Evolutionary conservation across 2,888 invertebrate species (phyloP).

Genomic region (Polyommatus iphigenia): DNA sequence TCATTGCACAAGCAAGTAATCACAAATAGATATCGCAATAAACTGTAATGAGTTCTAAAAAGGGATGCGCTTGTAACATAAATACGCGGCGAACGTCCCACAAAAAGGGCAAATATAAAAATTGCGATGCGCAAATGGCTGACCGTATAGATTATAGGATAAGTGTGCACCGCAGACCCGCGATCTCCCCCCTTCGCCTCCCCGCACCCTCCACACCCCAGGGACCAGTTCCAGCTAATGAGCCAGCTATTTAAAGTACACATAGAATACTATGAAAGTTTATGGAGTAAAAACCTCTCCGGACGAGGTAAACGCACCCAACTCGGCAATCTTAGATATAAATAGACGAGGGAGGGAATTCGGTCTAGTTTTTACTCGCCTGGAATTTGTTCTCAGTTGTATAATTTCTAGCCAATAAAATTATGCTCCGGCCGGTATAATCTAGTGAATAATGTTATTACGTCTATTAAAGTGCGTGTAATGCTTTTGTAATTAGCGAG

Average conservation of each 20-base stretch:
- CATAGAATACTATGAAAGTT: conserved; percentile 48
- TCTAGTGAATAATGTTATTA: conserved; percentile 19
- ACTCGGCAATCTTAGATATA: conserved; percentile 47
- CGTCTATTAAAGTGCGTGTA: neutral
- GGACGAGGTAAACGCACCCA: conserved; percentile 50
- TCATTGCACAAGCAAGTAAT: neutral
- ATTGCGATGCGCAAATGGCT: conserved; percentile 29
- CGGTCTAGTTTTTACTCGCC: conserved; percentile 49
- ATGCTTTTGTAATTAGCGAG: neutral
- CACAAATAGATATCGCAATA: conserved; percentile 13
- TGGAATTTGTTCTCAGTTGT: conserved; percentile 40
- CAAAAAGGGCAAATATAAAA: conserved; percentile 27
- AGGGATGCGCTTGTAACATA: neutral
- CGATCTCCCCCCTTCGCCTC: neutral
- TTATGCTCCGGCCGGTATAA: conserved; percentile 17
- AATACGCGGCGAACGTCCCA: conserved; percentile 10
- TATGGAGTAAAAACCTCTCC: conserved; percentile 50
- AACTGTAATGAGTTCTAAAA: conserved; percentile 20
- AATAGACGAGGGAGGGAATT: conserved; percentile 49
- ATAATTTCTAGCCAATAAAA: conserved; percentile 38
- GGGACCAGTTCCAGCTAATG: conserved; percentile 52
- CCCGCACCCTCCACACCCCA: conserved; percentile 39
- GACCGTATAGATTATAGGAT: conserved; percentile 34
- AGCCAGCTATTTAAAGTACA: conserved; percentile 51
- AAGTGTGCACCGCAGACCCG: conserved; percentile 35